Evolutionary conservation across 2,888 invertebrate genomes (phyloP).

Genomic region (Agonopterix arenella): DNA sequence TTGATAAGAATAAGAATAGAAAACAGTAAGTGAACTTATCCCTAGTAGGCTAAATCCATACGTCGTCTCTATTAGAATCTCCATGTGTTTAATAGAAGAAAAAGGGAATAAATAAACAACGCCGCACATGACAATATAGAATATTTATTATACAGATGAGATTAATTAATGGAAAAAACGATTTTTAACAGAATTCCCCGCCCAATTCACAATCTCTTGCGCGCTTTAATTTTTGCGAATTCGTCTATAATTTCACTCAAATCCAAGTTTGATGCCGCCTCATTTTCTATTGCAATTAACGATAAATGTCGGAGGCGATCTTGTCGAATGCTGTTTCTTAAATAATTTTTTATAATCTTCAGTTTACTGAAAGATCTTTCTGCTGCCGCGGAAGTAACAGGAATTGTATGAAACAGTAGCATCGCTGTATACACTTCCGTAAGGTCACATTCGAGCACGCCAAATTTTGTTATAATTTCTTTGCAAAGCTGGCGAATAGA

Average conservation of each 20-base stretch:
- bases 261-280: slow-evolving; percentile 12
- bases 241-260: slow-evolving; percentile 14
- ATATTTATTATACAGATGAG: no score
- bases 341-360: slow-evolving; percentile 15
- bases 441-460: slow-evolving; percentile 13
- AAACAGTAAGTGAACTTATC: background rate
- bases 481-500: slow-evolving; percentile 15
- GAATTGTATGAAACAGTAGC: slow-evolving; percentile 16
- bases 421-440: slow-evolving; percentile 15
- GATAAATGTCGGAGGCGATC: slow-evolving; percentile 15
- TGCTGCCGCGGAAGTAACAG: slow-evolving; percentile 13
- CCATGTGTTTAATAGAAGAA: no score
- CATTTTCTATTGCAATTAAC: slow-evolving; percentile 12
- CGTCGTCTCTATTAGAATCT: background rate
- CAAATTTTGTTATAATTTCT: slow-evolving; percentile 15
- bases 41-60: background rate
- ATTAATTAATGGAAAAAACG: background rate
- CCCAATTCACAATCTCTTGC: slow-evolving; percentile 5
- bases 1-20: background rate
- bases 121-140: background rate
- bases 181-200: background rate
- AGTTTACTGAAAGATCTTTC: slow-evolving; percentile 17
- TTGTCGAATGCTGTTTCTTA: slow-evolving; percentile 14
- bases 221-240: slow-evolving; percentile 11
- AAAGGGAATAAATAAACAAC: no score